Evolutionary conservation across 2,113 vertebrate genomes (phyloP).

Genomic region (Sturnira hondurensis): DNA sequence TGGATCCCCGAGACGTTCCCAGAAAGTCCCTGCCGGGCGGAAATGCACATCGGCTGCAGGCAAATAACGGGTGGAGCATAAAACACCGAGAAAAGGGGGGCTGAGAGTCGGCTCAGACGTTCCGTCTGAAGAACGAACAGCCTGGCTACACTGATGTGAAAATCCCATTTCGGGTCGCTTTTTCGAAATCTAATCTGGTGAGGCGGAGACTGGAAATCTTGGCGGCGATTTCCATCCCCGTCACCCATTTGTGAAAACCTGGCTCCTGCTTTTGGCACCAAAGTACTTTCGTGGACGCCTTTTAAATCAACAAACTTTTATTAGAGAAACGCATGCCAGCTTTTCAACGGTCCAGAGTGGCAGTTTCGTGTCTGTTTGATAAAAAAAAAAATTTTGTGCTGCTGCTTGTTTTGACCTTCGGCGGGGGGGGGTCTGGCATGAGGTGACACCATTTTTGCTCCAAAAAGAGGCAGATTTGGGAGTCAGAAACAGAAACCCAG

Average conservation of each 20-base stretch:
- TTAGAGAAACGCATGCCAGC: background rate
- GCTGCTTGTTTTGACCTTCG: fast-evolving
- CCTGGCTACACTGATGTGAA: background rate
- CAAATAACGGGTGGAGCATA: background rate
- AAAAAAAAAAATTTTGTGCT: fast-evolving
- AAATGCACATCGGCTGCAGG: background rate
- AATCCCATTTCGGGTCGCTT: background rate
- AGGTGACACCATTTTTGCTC: background rate
- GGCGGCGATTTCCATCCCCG: fast-evolving
- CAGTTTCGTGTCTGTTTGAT: background rate
- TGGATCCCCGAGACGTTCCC: slow-evolving; percentile 20
- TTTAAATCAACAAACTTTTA: background rate
- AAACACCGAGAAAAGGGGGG: background rate
- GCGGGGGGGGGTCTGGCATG: fast-evolving
- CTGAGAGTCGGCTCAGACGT: background rate
- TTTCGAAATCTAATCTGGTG: background rate
- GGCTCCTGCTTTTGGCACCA: background rate
- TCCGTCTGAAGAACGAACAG: background rate
- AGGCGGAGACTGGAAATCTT: too few relatives aligned
- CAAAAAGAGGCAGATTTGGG: background rate
- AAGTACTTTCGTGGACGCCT: background rate
- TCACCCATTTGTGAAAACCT: fast-evolving
- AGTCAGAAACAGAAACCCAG: background rate
- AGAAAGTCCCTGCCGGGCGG: background rate
- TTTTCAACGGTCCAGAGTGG: fast-evolving